Evolutionary conservation across 1,140 invertebrate genomes (phyloP).

Genomic region (Pseudomyrmex sp.): DNA sequence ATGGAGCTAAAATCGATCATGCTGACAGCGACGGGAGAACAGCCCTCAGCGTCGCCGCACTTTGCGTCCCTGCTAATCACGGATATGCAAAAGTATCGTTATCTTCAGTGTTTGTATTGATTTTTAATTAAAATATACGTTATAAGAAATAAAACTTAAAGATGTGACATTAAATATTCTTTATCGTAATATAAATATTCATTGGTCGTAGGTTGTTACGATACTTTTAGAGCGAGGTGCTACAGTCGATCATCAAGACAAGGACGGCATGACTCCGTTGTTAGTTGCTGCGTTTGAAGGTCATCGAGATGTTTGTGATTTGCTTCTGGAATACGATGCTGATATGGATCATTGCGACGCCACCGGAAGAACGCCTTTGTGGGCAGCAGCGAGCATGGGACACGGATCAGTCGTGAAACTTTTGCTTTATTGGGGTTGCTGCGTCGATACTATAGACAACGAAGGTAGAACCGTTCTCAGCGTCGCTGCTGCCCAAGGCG

Average conservation of each 20-base stretch:
- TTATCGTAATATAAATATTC: neutral
- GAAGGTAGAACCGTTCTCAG: conserved; percentile 96
- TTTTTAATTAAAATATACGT: neutral
- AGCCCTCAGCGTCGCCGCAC: conserved; percentile 95
- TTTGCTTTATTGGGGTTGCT: conserved; percentile 95
- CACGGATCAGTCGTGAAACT: conserved; percentile 92
- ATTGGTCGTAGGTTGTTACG: conserved; percentile 86
- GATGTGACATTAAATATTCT: neutral
- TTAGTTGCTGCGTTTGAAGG: conserved; percentile 98
- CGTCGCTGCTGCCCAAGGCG: conserved; percentile 95
- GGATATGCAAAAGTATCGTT: conserved; percentile 88
- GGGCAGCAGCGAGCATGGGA: conserved; percentile 94
- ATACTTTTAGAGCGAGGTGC: conserved; percentile 94
- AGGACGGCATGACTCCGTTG: conserved; percentile 96
- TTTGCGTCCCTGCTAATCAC: conserved; percentile 95
- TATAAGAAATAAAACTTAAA: neutral
- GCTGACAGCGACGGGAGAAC: conserved; percentile 96
- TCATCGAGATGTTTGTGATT: conserved; percentile 93
- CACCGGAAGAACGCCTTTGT: conserved; percentile 91
- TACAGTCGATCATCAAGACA: conserved; percentile 94
- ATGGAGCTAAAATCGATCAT: conserved; percentile 94
- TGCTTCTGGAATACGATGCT: conserved; percentile 93
- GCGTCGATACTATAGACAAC: conserved; percentile 94
- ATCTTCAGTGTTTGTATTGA: neutral
- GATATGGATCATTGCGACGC: conserved; percentile 94